Conservation (phyloP, 2,113 vertebrate species). For the Atherinomorus stipes region DNA sequence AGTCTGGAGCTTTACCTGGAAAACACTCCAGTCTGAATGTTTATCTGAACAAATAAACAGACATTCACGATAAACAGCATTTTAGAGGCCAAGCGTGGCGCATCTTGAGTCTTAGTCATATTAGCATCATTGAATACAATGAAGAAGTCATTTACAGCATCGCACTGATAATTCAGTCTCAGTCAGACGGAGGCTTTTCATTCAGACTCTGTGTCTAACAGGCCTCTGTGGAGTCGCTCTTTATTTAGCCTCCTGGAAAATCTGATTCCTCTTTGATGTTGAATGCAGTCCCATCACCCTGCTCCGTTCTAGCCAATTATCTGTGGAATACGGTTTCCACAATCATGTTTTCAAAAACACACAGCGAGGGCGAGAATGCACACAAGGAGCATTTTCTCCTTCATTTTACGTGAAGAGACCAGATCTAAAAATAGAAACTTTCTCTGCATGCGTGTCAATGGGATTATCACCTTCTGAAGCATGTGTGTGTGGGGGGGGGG, state of each 20-base stretch:
- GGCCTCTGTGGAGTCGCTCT: neutral
- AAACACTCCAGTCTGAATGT: too few species aligned
- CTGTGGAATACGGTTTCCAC: slow-evolving; percentile 3
- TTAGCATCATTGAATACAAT: neutral
- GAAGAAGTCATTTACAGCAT: neutral
- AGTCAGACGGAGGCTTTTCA: slow-evolving; percentile 25
- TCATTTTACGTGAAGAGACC: slow-evolving; percentile 33
- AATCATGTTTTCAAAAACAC: slow-evolving; percentile 21
- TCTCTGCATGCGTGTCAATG: slow-evolving; percentile 43
- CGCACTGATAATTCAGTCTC: neutral
- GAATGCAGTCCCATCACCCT: slow-evolving; percentile 29
- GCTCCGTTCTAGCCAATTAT: slow-evolving; percentile 42
- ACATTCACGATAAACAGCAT: neutral
- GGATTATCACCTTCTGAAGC: slow-evolving; percentile 67
- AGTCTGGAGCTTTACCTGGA: too few species aligned
- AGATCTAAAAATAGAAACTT: slow-evolving; percentile 67
- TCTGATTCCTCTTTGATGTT: slow-evolving; percentile 50
- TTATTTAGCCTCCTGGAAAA: slow-evolving; percentile 26
- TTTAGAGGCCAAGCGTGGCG: neutral
- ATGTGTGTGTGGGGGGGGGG: neutral
- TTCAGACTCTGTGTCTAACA: slow-evolving; percentile 11
- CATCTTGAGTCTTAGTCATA: neutral
- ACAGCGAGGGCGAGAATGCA: neutral
- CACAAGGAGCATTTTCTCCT: slow-evolving; percentile 14
- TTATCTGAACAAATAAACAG: too few species aligned